Base-by-base conservation (phyloP, 2,888 invertebrate genomes). In the Ophioninae sp. region DNA sequence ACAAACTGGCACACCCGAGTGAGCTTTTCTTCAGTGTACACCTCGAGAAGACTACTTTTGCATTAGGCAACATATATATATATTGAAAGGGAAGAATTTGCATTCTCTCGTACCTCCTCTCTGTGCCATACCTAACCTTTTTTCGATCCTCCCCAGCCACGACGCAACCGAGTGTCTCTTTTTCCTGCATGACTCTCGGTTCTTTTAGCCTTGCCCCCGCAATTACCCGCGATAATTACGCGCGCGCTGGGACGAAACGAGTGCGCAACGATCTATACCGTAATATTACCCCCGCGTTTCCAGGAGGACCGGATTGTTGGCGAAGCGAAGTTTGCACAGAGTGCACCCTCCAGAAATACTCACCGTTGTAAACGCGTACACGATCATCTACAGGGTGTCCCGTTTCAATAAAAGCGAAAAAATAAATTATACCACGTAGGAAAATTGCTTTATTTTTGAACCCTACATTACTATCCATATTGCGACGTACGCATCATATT, bases 201-300 rank as follows among this genome's bases (percentile, higher is more conserved):
- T 72, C 79, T 82, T 74, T 79, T 73, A 69, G n/a, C 82, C 75
- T n/a, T 82, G 79, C 79, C 68, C 76, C 84, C 79, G 83, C 83
- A 87, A 87, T 87, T 85, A 87, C 82, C 75, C 85, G 80, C 82
- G 85, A 87, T 86, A 87, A 87, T 87, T 87, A 85, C 85, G 80
- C 82, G 80, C 82, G 79, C 68, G 59, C 73, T 76, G 71, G 71
- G 69, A 82, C 79, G 82, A 85, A 87, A 85, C 82, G 83, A 82
- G 82, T 82, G 82, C 78, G 81, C 83, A 84, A 83, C 82, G 76
- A 76, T 10, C 51, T 80, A 63, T 37, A 72, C 71, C 58, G 82
- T 87, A 83, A 86, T 86, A 85, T 79, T 80, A 68, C 82, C 78
- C 68, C 68, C 56, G 61, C 63, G 67, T 56, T 51, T 13, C 3